Evolutionary conservation across 2,797 vertebrate species (phyloP), one percentile per base, ranked within the genome.

Genomic region (Neostethus bicornis): DNA sequence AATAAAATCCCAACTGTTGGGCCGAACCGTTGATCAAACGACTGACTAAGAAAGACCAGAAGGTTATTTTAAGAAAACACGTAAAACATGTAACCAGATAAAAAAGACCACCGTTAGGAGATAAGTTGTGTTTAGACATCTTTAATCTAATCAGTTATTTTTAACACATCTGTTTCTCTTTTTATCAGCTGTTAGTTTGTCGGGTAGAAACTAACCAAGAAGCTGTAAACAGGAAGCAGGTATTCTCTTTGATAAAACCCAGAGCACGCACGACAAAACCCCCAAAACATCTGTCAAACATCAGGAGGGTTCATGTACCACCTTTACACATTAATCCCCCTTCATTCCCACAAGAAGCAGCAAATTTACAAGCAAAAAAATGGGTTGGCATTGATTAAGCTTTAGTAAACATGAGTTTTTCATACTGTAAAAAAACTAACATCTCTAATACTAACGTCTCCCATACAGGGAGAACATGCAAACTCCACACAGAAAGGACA

Each of bases 201-300:
- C 75, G 55, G 66, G 62, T 61, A 6, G 77, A 70, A 71, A 79
- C 66, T 44, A 73, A 68, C 47, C 66, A 63, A 32, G 61, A 56
- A 7, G 67, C 73, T 83, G 81, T 75, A 84, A 90, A 87, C 83
- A 87, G 73, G 84, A 87, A 81, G 46, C 71, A 66, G 77, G 59
- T 63, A 16, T 5, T 19, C 28, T 64, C 70, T 80, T 66, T 73
- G 62, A 61, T 79, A 88, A 72, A 31, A 10, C 58, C 32, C 32
- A 34, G 14, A 79, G 54, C 81, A 69, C 69, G 63, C 44, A 50
- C 50, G 57, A n/a, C 29, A 58, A 46, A 23, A 45, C 31, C 65
- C 58, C 38, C 21, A n/a, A 34, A 44, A 20, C 58, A 41, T 83
- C 58, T 54, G 70, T 80, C 61, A 73, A 6, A 55, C 55, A 63